Percentiles rank a stretch among this genome's conserved stretches.
Conservation (phyloP, 2,113 vertebrate species). For the Nothoprocta perdicaria region DNA sequence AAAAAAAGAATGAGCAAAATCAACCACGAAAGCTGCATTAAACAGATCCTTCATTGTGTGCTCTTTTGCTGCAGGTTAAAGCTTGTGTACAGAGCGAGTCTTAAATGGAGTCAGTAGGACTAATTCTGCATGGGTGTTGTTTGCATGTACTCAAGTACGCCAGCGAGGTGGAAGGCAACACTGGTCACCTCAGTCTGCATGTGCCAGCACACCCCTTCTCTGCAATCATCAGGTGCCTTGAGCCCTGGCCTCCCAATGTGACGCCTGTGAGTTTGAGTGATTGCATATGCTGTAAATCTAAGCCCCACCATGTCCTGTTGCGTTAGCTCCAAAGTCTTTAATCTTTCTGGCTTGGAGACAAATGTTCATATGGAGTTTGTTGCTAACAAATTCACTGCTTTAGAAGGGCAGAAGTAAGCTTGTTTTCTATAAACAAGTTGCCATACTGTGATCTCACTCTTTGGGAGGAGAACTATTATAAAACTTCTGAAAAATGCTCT, state of each 20-base stretch:
- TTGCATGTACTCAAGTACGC: too few species aligned
- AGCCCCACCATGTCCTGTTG: neutral
- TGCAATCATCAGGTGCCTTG: accelerated
- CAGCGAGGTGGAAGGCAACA: neutral
- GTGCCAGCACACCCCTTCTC: neutral
- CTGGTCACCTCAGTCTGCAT: neutral
- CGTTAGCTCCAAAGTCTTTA: neutral
- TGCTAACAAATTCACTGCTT: neutral
- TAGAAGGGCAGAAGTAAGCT: neutral
- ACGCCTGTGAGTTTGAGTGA: neutral
- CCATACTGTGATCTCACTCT: neutral
- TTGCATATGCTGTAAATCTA: neutral
- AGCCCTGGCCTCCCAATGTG: neutral
- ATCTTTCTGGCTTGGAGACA: neutral
- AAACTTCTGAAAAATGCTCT: neutral
- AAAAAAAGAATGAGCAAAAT: neutral
- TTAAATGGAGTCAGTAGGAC: neutral
- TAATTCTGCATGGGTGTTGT: neutral
- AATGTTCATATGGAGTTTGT: neutral
- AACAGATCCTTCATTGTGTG: neutral
- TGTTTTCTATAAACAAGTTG: neutral
- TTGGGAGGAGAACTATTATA: neutral
- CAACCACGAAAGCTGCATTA: neutral
- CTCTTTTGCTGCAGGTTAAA: neutral
- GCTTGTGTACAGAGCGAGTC: neutral